Evolutionary conservation across 1,140 invertebrate genomes (phyloP).

Genomic region (Drosophila bifasciata): DNA sequence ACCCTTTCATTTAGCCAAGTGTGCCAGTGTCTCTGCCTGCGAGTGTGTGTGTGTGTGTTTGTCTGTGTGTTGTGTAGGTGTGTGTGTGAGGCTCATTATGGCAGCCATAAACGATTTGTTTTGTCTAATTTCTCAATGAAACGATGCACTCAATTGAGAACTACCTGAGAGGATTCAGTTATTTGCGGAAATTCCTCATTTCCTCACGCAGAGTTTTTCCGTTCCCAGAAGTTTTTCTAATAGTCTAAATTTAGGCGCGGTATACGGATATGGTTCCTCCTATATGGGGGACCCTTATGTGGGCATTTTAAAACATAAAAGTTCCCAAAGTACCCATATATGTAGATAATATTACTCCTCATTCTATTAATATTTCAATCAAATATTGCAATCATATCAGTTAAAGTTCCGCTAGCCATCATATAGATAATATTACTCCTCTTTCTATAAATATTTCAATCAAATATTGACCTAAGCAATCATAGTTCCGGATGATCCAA

Average conservation of each 20-base stretch:
- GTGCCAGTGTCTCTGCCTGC: slow-evolving; percentile 5
- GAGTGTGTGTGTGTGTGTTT: not conserved
- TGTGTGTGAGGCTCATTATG: slow-evolving; percentile 56
- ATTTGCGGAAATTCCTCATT: slow-evolving; percentile 50
- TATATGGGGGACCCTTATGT: too few species aligned
- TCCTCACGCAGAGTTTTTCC: not conserved
- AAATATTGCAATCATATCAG: too few species aligned
- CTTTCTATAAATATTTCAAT: too few species aligned
- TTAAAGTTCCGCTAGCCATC: too few species aligned
- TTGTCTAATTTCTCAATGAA: slow-evolving; percentile 66
- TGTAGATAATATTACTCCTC: not conserved
- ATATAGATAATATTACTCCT: not conserved
- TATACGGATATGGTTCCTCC: too few species aligned
- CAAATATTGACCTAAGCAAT: too few species aligned
- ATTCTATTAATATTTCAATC: too few species aligned
- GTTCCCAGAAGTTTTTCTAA: not conserved
- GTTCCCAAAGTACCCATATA: too few species aligned
- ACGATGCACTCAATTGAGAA: slow-evolving; percentile 46
- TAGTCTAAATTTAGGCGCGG: not conserved
- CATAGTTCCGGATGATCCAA: too few species aligned
- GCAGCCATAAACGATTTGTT: slow-evolving; percentile 58
- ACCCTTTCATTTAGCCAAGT: slow-evolving; percentile 69
- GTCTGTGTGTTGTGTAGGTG: slow-evolving; percentile 13
- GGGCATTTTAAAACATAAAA: not conserved
- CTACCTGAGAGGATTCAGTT: slow-evolving; percentile 63